Evolutionary conservation across 2,888 invertebrate genomes (phyloP).

Genomic region (Philonicus albiceps): DNA sequence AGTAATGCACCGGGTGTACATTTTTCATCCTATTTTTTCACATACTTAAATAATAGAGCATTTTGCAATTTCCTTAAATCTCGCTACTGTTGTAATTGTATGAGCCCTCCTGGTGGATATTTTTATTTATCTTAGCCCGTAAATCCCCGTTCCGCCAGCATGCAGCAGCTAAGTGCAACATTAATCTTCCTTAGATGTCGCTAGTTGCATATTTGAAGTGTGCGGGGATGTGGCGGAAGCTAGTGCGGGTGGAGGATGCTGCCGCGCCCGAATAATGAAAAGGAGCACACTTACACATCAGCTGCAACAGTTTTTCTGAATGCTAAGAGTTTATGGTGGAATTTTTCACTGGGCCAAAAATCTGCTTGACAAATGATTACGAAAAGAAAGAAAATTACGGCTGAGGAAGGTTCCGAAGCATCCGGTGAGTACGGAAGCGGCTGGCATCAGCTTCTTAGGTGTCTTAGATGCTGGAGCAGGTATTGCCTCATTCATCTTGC

Average conservation of each 20-base stretch:
- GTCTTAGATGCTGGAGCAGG: background rate
- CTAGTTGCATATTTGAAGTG: conserved; percentile 27
- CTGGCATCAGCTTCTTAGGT: background rate
- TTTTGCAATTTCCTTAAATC: background rate
- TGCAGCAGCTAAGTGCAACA: conserved; percentile 23
- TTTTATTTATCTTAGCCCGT: conserved; percentile 34
- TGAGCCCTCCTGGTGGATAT: background rate
- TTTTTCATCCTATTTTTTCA: background rate
- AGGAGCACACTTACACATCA: background rate
- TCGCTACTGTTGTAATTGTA: conserved; percentile 18
- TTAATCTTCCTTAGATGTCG: conserved; percentile 37
- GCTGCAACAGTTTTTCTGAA: conserved; percentile 26
- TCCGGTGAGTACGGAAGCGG: background rate
- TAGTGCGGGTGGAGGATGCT: background rate
- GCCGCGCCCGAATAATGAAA: background rate
- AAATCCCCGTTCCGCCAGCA: background rate
- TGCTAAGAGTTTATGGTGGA: background rate
- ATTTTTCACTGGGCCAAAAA: conserved; percentile 18
- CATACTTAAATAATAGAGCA: conserved; percentile 5
- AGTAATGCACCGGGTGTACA: background rate
- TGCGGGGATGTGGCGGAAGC: background rate
- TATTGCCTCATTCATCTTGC: background rate
- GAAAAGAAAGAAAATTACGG: background rate
- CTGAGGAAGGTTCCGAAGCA: background rate
- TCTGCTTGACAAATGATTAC: conserved; percentile 22